phyloP scores from a whole-genome alignment of 2,888 invertebrate species.

The Rhodophaea formosa region DNA sequence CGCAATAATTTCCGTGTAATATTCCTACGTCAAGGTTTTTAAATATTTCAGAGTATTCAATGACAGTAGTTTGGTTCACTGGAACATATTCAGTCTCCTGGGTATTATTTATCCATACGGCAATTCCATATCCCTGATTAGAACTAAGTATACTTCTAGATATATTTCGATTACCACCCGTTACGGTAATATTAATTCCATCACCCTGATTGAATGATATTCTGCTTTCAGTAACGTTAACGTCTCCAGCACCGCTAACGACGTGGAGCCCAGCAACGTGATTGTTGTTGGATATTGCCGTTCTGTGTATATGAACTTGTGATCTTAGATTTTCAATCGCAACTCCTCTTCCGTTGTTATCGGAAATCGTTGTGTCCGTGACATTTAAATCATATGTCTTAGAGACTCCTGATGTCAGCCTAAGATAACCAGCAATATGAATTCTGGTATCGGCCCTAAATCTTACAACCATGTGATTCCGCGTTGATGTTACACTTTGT shows the following conservation, averaged over 20 bases:
- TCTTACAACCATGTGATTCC: constrained; percentile 89
- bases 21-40: constrained; percentile 94
- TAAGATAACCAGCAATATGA: constrained; percentile 88
- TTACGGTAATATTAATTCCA: constrained; percentile 97
- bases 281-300: constrained; percentile 91
- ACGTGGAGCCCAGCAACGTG: constrained; percentile 96
- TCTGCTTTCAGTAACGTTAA: constrained; percentile 94
- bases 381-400: constrained; percentile 94
- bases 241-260: constrained; percentile 94
- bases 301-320: constrained; percentile 91
- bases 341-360: constrained; percentile 97
- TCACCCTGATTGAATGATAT: constrained; percentile 96
- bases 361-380: constrained; percentile 90
- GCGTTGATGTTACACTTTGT: constrained; percentile 91
- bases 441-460: constrained; percentile 88
- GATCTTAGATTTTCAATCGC: constrained; percentile 95
- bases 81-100: constrained; percentile 87
- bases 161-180: constrained; percentile 96
- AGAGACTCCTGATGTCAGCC: constrained; percentile 88
- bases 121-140: constrained; percentile 93
- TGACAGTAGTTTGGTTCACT: constrained; percentile 91
- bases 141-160: constrained; percentile 92
- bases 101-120: constrained; percentile 95
- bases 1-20: constrained; percentile 96
- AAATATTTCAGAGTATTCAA: constrained; percentile 93